A percentile compares a stretch with the other conserved stretches of the same genome.
phyloP scores from a whole-genome alignment of 2,888 invertebrate species.

The Drosophila recens region DNA sequence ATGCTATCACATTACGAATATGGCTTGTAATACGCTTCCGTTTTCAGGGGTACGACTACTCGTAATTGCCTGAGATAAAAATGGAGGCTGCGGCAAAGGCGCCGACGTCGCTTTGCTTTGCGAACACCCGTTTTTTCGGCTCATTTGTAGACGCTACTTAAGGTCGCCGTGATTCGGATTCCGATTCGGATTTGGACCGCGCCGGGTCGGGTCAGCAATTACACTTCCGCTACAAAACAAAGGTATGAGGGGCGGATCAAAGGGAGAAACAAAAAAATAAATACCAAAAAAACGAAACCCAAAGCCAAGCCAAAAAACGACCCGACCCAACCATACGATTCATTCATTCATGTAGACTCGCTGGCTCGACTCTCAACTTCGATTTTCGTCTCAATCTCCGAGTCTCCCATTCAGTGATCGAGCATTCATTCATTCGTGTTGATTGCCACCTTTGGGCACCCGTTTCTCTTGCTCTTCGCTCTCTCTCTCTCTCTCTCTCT shows the following conservation, averaged over 20 bases:
- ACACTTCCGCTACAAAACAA: constrained; percentile 65
- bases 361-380: constrained; percentile 21
- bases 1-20: constrained; percentile 72
- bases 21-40: constrained; percentile 76
- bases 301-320: constrained; percentile 26
- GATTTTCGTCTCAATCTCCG: constrained; percentile 2
- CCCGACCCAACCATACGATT: background rate
- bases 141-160: constrained; percentile 61
- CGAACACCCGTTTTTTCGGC: constrained; percentile 53
- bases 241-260: background rate
- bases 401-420: constrained; percentile 44
- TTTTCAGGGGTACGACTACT: constrained; percentile 46
- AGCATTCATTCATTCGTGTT: constrained; percentile 76
- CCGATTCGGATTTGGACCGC: constrained; percentile 2
- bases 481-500: constrained; percentile 15
- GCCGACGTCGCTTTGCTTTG: constrained; percentile 49
- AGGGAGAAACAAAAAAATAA: background rate
- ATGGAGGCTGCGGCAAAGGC: constrained; percentile 49
- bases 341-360: constrained; percentile 56
- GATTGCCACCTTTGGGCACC: constrained; percentile 74
- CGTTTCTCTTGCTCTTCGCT: constrained; percentile 1
- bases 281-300: constrained; percentile 12
- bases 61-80: constrained; percentile 50
- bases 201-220: constrained; percentile 60
- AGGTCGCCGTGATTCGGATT: constrained; percentile 40